These are phyloP conservation scores for Vandiemenella viatica DNA, from an alignment of 2,888 invertebrate species.

Conservation along the genomic window DNA sequence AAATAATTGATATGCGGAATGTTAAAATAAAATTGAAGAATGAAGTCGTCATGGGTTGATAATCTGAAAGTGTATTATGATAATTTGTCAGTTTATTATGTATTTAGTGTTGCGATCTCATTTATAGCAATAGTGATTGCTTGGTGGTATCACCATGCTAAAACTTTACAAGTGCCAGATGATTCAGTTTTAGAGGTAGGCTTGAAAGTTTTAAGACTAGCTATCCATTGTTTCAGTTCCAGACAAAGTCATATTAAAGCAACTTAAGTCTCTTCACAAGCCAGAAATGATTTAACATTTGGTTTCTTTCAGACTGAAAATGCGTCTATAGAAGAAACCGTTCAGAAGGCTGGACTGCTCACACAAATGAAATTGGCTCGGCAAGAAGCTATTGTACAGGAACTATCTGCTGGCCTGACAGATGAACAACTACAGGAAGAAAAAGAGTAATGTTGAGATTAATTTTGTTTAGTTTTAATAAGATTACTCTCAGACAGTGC, in stretches of 20 bases:
- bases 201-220: no score
- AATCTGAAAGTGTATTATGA: slow-evolving; percentile 10
- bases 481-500: neutral
- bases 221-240: no score
- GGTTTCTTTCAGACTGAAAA: no score
- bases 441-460: slow-evolving; percentile 21
- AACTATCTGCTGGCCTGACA: slow-evolving; percentile 21
- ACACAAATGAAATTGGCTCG: slow-evolving; percentile 9
- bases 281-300: no score
- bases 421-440: slow-evolving; percentile 22
- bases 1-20: no score
- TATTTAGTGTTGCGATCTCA: slow-evolving; percentile 5
- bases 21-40: no score
- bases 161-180: no score
- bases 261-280: no score
- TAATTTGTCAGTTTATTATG: slow-evolving; percentile 9
- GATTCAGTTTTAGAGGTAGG: no score
- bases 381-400: slow-evolving; percentile 14
- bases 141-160: slow-evolving; percentile 4
- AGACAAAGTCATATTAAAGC: no score
- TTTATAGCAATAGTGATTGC: slow-evolving; percentile 8
- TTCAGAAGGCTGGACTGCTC: no score
- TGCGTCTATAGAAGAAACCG: no score
- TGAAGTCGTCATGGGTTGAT: slow-evolving; percentile 6
- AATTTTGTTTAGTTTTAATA: neutral